Base-by-base conservation (phyloP, 2,888 invertebrate species). In the Eilema sororculum region DNA sequence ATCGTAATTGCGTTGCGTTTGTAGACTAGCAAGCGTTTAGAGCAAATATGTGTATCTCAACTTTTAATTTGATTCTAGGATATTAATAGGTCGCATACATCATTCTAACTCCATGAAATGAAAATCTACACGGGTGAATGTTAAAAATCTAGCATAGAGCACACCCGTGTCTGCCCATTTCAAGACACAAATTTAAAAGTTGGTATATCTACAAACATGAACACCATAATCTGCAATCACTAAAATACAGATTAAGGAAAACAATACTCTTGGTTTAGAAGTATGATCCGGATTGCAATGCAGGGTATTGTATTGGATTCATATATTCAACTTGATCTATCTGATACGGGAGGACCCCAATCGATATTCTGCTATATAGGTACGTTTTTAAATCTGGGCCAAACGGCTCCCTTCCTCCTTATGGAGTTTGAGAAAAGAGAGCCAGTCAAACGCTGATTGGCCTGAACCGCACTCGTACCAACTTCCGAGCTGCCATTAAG, bases 221-320 rank as follows among this genome's bases (percentile, higher is more conserved):
- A 46, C 3, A 46, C 20, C 46, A 46, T 20, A n/a, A 20, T 46
- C 4, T 46, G 6, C 20, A 46, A 46, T 46, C 46, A 41, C 41
- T 46, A 1, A 46, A 46, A 46, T 0, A 20, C 46, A 46, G 20
- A 46, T 41, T 13, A 4, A 46, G 46, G 46, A 20, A 46, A 5
- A 46, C 6, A 46, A 6, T 20, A 52, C 9, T 52, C 20, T 52
- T n/a, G 1, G 52, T 52, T n/a, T n/a, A n/a, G 52, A 52, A 52
- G n/a, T 52, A n/a, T 52, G 52, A 52, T 52, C n/a, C 52, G 52
- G 52, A 52, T 52, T 52, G 20, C n/a, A n/a, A 52, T 52, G 52
- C 52, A 52, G 52, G 52, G 52, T 52, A 52, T n/a, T n/a, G 20
- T 20, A 6, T 46, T 20, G 46, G 20, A 46, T 46, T 41, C 41